These are phyloP conservation scores for Saxicola maurus DNA, from an alignment of 2,797 vertebrate genomes.

Conservation along the genomic window DNA sequence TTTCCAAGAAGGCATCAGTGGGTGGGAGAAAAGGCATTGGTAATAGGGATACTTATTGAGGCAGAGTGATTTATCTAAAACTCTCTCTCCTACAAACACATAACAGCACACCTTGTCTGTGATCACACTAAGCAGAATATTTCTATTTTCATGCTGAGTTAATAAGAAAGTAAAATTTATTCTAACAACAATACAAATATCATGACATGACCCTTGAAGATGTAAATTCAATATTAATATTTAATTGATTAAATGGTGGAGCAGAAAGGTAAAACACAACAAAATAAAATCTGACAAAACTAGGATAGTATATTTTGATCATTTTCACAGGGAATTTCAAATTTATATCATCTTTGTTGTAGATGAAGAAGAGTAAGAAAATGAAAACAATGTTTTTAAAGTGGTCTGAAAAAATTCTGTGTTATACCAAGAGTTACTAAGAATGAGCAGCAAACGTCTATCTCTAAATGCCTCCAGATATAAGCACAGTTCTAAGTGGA, in stretches of 20 bases:
- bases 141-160: not conserved
- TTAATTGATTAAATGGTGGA: not conserved
- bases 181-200: not conserved
- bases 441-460: not conserved
- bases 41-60: not conserved
- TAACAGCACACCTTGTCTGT: not conserved
- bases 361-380: not conserved
- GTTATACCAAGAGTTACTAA: not conserved
- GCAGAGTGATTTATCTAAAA: not conserved
- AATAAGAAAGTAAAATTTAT: not conserved
- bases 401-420: not conserved
- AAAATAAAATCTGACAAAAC: not conserved
- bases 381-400: not conserved
- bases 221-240: not conserved
- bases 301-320: not conserved
- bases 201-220: not conserved
- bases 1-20: not conserved
- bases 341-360: not conserved
- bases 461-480: not conserved
- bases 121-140: not conserved
- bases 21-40: not conserved
- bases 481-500: not conserved
- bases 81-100: not conserved
- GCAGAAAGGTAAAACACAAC: not conserved
- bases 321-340: not conserved